Evolutionary conservation across 2,888 invertebrate genomes (phyloP).

Genomic region (Clunio marinus): DNA sequence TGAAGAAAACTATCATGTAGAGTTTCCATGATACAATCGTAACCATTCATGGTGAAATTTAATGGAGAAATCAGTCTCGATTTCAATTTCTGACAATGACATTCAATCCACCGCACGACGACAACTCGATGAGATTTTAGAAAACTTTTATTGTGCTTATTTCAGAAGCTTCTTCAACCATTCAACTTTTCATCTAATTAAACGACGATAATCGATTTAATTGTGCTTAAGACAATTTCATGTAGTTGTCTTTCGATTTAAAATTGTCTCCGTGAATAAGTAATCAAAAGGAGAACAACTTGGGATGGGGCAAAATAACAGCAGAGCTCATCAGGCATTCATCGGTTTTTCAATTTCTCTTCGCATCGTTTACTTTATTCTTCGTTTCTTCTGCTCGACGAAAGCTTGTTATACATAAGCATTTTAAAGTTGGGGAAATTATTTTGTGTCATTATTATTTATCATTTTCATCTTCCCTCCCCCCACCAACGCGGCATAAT

Average conservation of each 20-base stretch:
- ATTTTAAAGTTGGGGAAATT: not conserved
- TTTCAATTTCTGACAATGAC: not conserved
- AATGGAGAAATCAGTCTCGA: constrained; percentile 6
- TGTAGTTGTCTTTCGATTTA: not conserved
- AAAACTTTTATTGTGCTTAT: not conserved
- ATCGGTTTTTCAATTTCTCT: not conserved
- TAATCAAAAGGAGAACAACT: not conserved
- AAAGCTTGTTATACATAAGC: not conserved
- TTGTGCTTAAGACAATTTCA: not conserved
- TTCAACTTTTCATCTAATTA: constrained; percentile 26
- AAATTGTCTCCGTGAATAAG: not conserved
- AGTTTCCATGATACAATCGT: too few relatives aligned
- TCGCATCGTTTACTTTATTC: constrained; percentile 3
- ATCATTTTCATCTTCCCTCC: not conserved
- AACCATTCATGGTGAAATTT: too few relatives aligned
- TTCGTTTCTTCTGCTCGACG: not conserved
- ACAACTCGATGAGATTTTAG: not conserved
- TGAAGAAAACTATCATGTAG: too few relatives aligned
- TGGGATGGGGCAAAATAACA: too few relatives aligned
- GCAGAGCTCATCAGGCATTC: not conserved
- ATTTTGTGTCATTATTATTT: constrained; percentile 15
- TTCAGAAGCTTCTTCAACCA: not conserved
- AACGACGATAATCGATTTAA: constrained; percentile 29
- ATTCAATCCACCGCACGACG: not conserved
- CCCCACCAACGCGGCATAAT: not conserved